Percentiles rank a stretch among this genome's conserved stretches.
phyloP scores from a whole-genome alignment of 2,888 invertebrate genomes.

The Aradus depressus region DNA sequence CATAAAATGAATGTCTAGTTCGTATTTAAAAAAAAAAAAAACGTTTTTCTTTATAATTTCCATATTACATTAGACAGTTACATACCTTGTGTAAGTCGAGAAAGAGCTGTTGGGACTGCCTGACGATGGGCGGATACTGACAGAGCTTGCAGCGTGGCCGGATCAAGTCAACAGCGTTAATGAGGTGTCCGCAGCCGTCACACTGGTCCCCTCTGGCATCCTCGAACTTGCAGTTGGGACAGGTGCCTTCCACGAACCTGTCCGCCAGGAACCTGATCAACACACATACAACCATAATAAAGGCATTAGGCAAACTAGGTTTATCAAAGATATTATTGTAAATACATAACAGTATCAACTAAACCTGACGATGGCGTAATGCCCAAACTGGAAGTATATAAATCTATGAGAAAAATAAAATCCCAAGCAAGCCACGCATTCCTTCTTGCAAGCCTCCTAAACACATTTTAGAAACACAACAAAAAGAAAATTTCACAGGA shows the following conservation, averaged over 20 bases:
- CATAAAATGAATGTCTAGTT: too few relatives aligned
- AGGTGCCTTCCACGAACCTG: conserved; percentile 90
- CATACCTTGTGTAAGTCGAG: conserved; percentile 78
- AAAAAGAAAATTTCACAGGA: too few relatives aligned
- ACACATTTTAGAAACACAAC: too few relatives aligned
- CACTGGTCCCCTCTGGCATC: conserved; percentile 98
- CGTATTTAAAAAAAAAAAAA: too few relatives aligned
- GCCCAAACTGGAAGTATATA: too few relatives aligned
- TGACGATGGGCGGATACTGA: conserved; percentile 53
- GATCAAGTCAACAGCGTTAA: conserved; percentile 81
- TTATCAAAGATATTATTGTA: not conserved
- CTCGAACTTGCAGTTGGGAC: conserved; percentile 84
- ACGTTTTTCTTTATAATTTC: too few relatives aligned
- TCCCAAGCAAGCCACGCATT: too few relatives aligned
- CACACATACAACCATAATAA: too few relatives aligned
- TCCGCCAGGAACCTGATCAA: conserved; percentile 39
- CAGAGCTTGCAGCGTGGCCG: conserved; percentile 84
- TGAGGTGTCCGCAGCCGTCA: conserved; percentile 90
- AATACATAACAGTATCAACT: not conserved
- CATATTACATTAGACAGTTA: too few relatives aligned
- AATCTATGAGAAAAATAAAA: too few relatives aligned
- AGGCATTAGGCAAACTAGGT: not conserved
- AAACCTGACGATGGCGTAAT: too few relatives aligned
- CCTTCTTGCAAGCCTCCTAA: too few relatives aligned
- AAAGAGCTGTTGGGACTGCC: conserved; percentile 83